Percentiles rank a stretch among this genome's conserved stretches.
phyloP scores from a whole-genome alignment of 2,113 vertebrate genomes.

The Dipodomys stephensi region DNA sequence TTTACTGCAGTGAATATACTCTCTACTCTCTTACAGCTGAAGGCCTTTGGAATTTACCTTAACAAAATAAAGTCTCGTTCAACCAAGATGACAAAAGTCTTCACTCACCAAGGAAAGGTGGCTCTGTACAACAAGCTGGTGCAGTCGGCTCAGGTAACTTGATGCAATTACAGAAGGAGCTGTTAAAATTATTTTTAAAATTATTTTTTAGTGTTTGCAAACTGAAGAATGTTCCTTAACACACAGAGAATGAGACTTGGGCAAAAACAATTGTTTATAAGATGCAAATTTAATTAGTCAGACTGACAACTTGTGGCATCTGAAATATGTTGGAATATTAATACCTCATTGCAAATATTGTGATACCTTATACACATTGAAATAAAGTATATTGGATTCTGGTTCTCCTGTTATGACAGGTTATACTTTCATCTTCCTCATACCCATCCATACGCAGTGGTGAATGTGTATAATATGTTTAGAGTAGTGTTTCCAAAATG shows the following conservation, averaged over 20 bases:
- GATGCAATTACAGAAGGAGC: neutral
- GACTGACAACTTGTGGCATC: conserved; percentile 44
- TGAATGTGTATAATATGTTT: neutral
- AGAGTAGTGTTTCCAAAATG: conserved; percentile 46
- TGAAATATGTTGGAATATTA: conserved; percentile 39
- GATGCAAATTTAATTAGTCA: neutral
- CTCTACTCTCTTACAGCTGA: conserved; percentile 81
- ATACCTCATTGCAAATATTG: conserved; percentile 23
- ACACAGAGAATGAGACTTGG: conserved; percentile 26
- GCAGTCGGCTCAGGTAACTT: conserved; percentile 86
- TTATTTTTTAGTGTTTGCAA: neutral
- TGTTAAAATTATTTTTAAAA: conserved; percentile 57
- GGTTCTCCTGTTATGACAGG: conserved; percentile 1
- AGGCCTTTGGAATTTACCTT: conserved; percentile 86
- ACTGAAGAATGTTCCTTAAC: conserved; percentile 48
- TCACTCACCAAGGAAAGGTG: conserved; percentile 88
- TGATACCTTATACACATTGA: conserved; percentile 19
- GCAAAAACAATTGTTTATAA: conserved; percentile 17
- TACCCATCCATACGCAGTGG: neutral
- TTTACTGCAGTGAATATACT: conserved; percentile 18
- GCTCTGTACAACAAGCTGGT: conserved; percentile 86
- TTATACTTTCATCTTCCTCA: conserved; percentile 2
- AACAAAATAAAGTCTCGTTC: conserved; percentile 89
- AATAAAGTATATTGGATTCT: conserved; percentile 48
- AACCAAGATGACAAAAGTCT: conserved; percentile 88